Percentiles rank a stretch among this genome's conserved stretches.
Evolutionary conservation across 2,797 vertebrate species (phyloP).

Genomic region (Anniella stebbinsi): DNA sequence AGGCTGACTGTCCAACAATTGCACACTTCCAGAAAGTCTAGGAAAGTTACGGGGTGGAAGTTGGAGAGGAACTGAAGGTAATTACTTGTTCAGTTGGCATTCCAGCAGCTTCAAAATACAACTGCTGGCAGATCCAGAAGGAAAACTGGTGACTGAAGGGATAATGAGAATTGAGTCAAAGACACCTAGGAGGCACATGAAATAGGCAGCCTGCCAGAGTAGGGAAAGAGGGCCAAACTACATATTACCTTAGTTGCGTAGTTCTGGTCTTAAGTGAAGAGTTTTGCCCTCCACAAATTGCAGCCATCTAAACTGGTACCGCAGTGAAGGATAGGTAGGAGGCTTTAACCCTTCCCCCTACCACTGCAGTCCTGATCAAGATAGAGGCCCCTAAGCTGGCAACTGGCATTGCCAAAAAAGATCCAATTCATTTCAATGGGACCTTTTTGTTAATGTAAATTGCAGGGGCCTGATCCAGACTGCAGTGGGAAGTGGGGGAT

Average conservation of each 20-base stretch:
- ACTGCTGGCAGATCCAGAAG: background rate
- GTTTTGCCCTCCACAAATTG: background rate
- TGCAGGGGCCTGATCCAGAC: background rate
- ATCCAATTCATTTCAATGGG: background rate
- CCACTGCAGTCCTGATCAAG: too few species aligned
- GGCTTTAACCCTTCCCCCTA: background rate
- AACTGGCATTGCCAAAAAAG: background rate
- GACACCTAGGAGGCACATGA: background rate
- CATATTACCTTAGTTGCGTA: background rate
- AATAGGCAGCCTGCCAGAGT: background rate
- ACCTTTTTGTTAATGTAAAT: background rate
- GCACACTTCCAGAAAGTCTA: background rate
- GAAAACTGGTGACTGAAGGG: background rate
- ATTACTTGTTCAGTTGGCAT: background rate
- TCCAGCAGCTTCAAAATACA: background rate
- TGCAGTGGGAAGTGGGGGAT: background rate
- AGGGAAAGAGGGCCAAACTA: background rate
- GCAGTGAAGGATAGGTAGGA: background rate
- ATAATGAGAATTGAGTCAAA: background rate
- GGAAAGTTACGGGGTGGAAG: background rate
- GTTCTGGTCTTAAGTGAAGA: background rate
- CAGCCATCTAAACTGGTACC: background rate
- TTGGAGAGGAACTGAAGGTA: background rate
- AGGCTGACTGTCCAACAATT: background rate
- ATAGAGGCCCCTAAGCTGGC: too few species aligned